Conservation (phyloP, 1,140 invertebrate genomes). For the Apis cerana region DNA sequence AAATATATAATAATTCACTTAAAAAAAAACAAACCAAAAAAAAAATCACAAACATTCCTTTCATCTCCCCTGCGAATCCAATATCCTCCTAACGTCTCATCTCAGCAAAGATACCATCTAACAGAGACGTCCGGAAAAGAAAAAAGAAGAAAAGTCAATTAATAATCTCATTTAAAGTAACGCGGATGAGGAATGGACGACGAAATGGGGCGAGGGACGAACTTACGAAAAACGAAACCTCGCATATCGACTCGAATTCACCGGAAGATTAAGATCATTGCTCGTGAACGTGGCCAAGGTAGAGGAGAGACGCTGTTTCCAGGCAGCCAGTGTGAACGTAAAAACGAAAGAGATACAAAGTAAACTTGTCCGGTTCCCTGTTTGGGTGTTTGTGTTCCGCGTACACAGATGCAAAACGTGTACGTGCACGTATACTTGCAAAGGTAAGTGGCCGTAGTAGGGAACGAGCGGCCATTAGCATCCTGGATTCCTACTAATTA, state of each 20-base stretch:
- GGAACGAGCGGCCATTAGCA: conserved; percentile 37
- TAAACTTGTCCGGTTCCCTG: conserved; percentile 9
- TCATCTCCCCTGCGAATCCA: neutral
- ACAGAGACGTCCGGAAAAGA: neutral
- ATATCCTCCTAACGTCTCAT: neutral
- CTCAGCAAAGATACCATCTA: conserved; percentile 1
- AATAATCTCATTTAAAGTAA: conserved; percentile 23
- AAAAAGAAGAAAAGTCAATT: conserved; percentile 15
- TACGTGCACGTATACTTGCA: neutral
- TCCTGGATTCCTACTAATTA: conserved; percentile 51
- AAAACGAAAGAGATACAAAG: conserved; percentile 33
- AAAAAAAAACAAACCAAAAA: too few relatives aligned
- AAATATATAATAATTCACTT: too few relatives aligned
- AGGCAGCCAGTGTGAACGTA: conserved; percentile 21
- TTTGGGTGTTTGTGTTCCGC: neutral
- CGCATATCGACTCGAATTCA: neutral
- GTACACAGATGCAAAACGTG: neutral
- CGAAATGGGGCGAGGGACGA: neutral
- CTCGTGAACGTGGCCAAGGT: conserved; percentile 11
- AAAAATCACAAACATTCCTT: too few relatives aligned
- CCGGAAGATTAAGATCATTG: conserved; percentile 30
- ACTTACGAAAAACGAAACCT: conserved; percentile 17
- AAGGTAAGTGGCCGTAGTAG: neutral
- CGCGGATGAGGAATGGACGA: neutral
- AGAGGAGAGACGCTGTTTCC: neutral